Percentiles rank a stretch among this genome's conserved stretches.
These are phyloP conservation scores for Drosophila micromelanica DNA, from an alignment of 1,140 invertebrate species.

Conservation along the genomic window DNA sequence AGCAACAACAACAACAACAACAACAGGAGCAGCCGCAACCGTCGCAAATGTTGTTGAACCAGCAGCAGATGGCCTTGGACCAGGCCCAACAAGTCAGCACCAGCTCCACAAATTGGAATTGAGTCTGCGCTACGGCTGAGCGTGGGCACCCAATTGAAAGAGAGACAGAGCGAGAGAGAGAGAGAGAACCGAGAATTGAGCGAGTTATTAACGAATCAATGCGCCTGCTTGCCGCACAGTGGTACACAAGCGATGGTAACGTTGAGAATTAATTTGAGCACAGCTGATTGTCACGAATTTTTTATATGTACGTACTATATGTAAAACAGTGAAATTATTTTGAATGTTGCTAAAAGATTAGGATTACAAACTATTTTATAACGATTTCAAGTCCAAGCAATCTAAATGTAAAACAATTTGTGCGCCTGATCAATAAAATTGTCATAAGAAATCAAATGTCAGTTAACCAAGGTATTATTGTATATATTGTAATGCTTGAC, in stretches of 20 bases:
- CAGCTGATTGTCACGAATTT: background rate
- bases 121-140: slow-evolving; percentile 13
- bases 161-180: slow-evolving; percentile 20
- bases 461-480: too few relatives aligned
- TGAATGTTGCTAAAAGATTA: background rate
- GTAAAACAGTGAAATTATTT: background rate
- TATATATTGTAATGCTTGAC: slow-evolving; percentile 7
- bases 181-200: slow-evolving; percentile 32
- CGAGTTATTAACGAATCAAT: slow-evolving; percentile 35
- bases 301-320: background rate
- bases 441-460: background rate
- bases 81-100: slow-evolving; percentile 76
- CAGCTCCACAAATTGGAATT: slow-evolving; percentile 71
- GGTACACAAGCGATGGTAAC: slow-evolving; percentile 3
- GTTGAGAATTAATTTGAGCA: slow-evolving; percentile 6
- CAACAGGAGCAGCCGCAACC: slow-evolving; percentile 38
- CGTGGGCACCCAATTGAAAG: slow-evolving; percentile 7
- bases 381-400: background rate
- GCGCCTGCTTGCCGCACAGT: slow-evolving; percentile 61
- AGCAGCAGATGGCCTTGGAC: slow-evolving; percentile 78
- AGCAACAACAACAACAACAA: slow-evolving; percentile 23
- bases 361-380: background rate
- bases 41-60: slow-evolving; percentile 72
- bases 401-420: background rate
- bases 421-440: too few relatives aligned